A percentile compares a stretch with the other conserved stretches of the same genome.
Conservation (phyloP, 2,113 vertebrate species). For the Paradisaea rubra region DNA sequence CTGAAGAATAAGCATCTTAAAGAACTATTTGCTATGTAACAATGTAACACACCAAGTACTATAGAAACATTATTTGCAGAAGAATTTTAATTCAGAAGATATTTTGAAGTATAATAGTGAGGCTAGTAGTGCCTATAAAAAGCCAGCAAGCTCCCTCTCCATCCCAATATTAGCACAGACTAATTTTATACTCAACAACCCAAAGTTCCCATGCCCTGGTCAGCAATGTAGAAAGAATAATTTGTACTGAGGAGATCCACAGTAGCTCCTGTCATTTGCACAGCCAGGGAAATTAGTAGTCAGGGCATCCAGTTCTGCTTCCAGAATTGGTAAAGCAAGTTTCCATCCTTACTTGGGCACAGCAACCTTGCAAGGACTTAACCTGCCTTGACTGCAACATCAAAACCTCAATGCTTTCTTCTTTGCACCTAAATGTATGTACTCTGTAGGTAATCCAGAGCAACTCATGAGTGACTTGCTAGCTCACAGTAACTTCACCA, state of each 20-base stretch:
- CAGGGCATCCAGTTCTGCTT: not conserved
- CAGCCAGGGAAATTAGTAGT: not conserved
- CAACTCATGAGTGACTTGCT: not conserved
- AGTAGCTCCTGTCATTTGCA: not conserved
- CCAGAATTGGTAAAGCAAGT: not conserved
- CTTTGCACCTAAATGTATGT: fast-evolving
- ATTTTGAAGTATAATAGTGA: not conserved
- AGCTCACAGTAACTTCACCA: not conserved
- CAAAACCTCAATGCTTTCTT: not conserved
- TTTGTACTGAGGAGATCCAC: not conserved
- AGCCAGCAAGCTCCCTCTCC: not conserved
- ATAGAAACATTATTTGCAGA: not conserved
- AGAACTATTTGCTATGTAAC: not conserved
- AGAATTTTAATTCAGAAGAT: not conserved
- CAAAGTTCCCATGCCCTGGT: not conserved
- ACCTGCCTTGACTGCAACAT: not conserved
- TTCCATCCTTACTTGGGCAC: not conserved
- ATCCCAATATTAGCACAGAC: not conserved
- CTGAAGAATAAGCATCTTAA: not conserved
- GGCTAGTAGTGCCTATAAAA: not conserved
- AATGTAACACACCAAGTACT: not conserved
- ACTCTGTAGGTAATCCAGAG: not conserved
- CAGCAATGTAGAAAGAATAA: not conserved
- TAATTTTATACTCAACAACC: not conserved
- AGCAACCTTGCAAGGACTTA: not conserved